Conservation (phyloP, 1,140 invertebrate genomes). For the Drosophila parvula region DNA sequence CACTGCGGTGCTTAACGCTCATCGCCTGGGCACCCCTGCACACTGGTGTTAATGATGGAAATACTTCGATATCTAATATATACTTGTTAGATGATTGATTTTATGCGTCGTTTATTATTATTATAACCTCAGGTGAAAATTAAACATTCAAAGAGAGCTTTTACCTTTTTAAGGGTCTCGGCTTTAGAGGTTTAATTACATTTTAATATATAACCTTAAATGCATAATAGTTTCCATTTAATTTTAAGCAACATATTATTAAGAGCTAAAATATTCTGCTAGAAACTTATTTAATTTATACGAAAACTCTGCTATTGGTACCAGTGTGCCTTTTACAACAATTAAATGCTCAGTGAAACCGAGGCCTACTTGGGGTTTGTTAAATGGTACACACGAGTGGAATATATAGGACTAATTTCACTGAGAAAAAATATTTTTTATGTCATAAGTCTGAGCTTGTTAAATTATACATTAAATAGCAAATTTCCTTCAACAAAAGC, state of each 20-base stretch:
- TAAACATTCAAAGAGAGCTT: background rate
- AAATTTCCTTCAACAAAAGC: too few relatives aligned
- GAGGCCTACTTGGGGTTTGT: slow-evolving; percentile 67
- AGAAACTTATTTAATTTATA: background rate
- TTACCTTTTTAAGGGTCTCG: background rate
- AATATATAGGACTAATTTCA: background rate
- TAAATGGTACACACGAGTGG: slow-evolving; percentile 27
- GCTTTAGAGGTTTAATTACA: too few relatives aligned
- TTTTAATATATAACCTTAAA: background rate
- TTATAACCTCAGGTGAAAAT: too few relatives aligned
- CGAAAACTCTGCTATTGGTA: fast-evolving
- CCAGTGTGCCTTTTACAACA: slow-evolving; percentile 30
- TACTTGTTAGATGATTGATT: background rate
- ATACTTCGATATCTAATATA: background rate
- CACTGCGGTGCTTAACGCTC: slow-evolving; percentile 20
- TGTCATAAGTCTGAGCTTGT: too few relatives aligned
- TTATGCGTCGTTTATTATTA: too few relatives aligned
- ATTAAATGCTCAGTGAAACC: slow-evolving; percentile 74
- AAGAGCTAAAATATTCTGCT: background rate
- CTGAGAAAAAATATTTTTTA: background rate
- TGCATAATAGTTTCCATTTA: too few relatives aligned
- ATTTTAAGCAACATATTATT: background rate
- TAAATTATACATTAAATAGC: too few relatives aligned
- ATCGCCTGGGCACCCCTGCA: slow-evolving; percentile 9
- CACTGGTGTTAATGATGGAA: background rate